Evolutionary conservation across 2,797 vertebrate species (phyloP), one percentile per base, ranked within the genome.

Genomic region (Rhinophrynus dorsalis): DNA sequence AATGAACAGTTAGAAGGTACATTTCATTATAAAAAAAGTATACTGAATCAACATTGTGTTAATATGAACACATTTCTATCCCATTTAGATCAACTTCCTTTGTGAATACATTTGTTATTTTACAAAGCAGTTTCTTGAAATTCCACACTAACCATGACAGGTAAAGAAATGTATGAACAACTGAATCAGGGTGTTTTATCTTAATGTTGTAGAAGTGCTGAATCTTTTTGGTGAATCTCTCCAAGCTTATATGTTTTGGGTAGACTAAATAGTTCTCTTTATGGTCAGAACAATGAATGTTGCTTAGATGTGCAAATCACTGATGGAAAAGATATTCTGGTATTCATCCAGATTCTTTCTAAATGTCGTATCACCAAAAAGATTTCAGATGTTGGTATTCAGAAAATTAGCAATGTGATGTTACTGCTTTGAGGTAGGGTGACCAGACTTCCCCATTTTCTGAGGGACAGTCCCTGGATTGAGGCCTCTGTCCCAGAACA

Each of bases 141-240:
- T n/a, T 38, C 11, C 24, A 17, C 7, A 5, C 24, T 24, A 51
- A 32, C 26, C 21, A 47, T 38, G 45, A 60, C 55, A 50, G 60
- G 52, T 68, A 59, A 60, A 51, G 66, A 24, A 60, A 60, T 57
- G 57, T 68, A 44, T 50, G 55, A 59, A 55, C 42, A 12, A 20
- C 44, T 60, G 32, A 51, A 52, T 60, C 55, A 40, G 23, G 7
- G 12, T 24, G 5, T 55, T 38, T 71, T 71, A 63, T 71, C 59
- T 63, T 47, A 11, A 6, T 11, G 5, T 40, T 51, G 33, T 56
- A 60, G 56, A 51, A 51, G 6, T 17, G 24, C 21, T 26, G 6
- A 68, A 68, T 68, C 66, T 68, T 23, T 26, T 20, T 17, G 2
- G 23, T 33, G 51, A 60, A 68, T 68, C 66, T 63, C 45, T 52